These are phyloP conservation scores for Nephrotoma appendiculata DNA, from an alignment of 2,888 invertebrate species.

Conservation along the genomic window DNA sequence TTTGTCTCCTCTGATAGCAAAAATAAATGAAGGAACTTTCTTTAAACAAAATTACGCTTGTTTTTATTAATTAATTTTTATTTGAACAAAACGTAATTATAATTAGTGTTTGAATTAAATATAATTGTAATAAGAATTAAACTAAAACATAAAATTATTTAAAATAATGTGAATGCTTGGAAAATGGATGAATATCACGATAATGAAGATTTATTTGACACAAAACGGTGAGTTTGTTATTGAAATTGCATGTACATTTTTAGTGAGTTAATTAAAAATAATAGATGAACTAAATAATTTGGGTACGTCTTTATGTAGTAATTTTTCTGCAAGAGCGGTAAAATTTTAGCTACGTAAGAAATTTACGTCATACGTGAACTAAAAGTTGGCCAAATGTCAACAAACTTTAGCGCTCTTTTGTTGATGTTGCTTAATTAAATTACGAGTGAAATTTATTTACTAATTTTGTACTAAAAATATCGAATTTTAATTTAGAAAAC, in stretches of 20 bases:
- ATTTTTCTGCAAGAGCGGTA: not conserved
- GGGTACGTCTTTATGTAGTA: not conserved
- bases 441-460: not conserved
- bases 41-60: not conserved
- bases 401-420: not conserved
- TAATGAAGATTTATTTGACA: not conserved
- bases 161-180: not conserved
- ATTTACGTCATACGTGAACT: not conserved
- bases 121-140: too few relatives aligned
- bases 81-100: not conserved
- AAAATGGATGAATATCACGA: not conserved
- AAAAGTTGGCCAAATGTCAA: not conserved
- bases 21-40: not conserved
- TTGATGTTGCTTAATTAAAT: not conserved
- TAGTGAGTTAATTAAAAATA: not conserved
- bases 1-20: not conserved
- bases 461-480: not conserved
- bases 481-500: not conserved
- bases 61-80: not conserved
- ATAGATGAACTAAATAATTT: not conserved
- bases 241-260: not conserved
- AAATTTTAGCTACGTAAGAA: not conserved
- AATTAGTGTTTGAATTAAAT: not conserved
- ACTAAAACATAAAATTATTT: not conserved
- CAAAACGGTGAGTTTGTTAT: not conserved